Percentiles rank a stretch among this genome's conserved stretches.
These are phyloP conservation scores for Drosophila chauvacae DNA, from an alignment of 1,140 invertebrate genomes.

Conservation along the genomic window DNA sequence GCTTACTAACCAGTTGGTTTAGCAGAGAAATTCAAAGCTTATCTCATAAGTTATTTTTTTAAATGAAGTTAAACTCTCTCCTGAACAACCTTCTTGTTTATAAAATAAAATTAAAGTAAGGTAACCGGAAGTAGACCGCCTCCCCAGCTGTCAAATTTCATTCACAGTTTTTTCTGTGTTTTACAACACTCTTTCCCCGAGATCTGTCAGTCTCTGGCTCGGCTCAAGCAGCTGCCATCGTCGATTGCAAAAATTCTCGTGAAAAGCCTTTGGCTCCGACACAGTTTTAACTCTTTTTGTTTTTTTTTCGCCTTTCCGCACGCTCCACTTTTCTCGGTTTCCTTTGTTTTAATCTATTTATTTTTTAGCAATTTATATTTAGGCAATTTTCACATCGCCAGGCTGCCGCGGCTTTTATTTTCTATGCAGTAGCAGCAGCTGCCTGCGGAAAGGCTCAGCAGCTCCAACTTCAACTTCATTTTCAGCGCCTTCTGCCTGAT, in stretches of 20 bases:
- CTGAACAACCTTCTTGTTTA: too few relatives aligned
- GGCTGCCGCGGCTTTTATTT: slow-evolving; percentile 32
- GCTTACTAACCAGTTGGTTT: too few relatives aligned
- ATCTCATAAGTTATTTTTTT: not conserved
- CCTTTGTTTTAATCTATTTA: not conserved
- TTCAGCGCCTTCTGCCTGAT: slow-evolving; percentile 44
- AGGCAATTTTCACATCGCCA: slow-evolving; percentile 65
- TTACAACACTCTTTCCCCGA: slow-evolving; percentile 48
- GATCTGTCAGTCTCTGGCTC: slow-evolving; percentile 21
- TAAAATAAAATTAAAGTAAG: not conserved
- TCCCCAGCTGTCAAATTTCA: too few relatives aligned
- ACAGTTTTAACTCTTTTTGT: slow-evolving; percentile 26
- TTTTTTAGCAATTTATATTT: slow-evolving; percentile 8
- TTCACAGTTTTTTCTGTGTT: slow-evolving; percentile 2
- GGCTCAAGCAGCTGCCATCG: slow-evolving; percentile 50
- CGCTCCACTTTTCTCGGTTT: slow-evolving; percentile 5
- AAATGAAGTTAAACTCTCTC: not conserved
- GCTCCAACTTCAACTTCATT: slow-evolving; percentile 11
- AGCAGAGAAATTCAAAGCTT: too few relatives aligned
- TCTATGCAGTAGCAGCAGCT: not conserved
- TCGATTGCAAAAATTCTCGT: slow-evolving; percentile 52
- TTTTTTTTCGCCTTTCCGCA: not conserved
- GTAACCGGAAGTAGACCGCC: not conserved
- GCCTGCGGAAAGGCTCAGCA: slow-evolving; percentile 3
- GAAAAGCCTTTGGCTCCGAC: slow-evolving; percentile 28